These are phyloP conservation scores for Ruditapes philippinarum DNA, from an alignment of 1,140 invertebrate species.

Conservation along the genomic window DNA sequence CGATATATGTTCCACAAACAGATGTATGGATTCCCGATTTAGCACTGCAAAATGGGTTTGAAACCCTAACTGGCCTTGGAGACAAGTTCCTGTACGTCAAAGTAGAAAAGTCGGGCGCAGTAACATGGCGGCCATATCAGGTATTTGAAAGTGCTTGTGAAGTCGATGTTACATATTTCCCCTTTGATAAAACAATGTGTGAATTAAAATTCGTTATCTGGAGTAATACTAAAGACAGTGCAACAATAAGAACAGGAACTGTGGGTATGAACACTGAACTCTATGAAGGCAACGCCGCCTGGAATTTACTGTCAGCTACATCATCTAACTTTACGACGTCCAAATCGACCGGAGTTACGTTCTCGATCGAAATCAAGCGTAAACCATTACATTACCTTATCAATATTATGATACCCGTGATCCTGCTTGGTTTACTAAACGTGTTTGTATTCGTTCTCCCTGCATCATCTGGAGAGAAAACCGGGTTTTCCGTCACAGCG, in stretches of 20 bases:
- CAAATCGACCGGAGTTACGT: conserved; percentile 41
- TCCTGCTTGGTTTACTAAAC: conserved; percentile 68
- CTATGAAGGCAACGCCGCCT: conserved; percentile 35
- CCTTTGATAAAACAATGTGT: conserved; percentile 97
- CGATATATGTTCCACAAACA: conserved; percentile 54
- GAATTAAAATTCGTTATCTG: conserved; percentile 99
- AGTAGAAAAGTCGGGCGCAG: conserved; percentile 8
- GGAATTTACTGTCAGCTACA: neutral
- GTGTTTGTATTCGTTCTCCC: conserved; percentile 70
- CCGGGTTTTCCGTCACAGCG: conserved; percentile 68
- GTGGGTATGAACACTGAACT: conserved; percentile 34
- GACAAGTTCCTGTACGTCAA: conserved; percentile 47
- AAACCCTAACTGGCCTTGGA: conserved; percentile 56
- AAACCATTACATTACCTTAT: conserved; percentile 66
- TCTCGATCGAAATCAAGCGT: conserved; percentile 70
- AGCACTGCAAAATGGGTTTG: conserved; percentile 67
- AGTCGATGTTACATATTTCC: conserved; percentile 98
- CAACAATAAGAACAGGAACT: neutral
- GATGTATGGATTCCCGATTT: conserved; percentile 70
- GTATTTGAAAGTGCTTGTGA: conserved; percentile 99
- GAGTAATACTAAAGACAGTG: conserved; percentile 87
- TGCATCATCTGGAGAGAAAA: conserved; percentile 70
- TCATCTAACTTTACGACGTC: neutral
- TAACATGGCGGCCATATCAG: conserved; percentile 68
- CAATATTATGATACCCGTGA: conserved; percentile 70